phyloP scores from a whole-genome alignment of 2,797 vertebrate genomes.

The Podarcis siculus region DNA sequence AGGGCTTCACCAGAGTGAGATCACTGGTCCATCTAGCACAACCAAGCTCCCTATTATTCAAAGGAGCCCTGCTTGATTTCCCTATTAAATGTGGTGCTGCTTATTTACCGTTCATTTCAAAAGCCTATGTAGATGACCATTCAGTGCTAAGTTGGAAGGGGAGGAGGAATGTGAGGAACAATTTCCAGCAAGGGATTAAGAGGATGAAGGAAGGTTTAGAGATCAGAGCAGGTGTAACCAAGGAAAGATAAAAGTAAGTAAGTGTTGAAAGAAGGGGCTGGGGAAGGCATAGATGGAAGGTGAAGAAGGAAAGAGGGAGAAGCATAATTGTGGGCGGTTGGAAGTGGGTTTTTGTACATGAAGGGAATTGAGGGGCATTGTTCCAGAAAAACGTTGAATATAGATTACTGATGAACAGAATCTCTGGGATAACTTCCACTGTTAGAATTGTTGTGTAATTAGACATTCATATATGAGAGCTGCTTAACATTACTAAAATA shows the following conservation, averaged over 20 bases:
- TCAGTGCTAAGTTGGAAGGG: neutral
- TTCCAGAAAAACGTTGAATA: neutral
- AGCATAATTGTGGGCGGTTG: neutral
- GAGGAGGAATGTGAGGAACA: neutral
- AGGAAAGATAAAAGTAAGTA: neutral
- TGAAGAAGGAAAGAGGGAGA: neutral
- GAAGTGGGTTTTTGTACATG: neutral
- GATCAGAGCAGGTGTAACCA: neutral
- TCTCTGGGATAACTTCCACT: neutral
- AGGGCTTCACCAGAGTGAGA: neutral
- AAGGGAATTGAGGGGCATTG: neutral
- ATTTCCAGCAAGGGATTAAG: neutral
- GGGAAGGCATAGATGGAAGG: neutral
- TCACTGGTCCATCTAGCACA: neutral
- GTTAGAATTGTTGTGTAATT: neutral
- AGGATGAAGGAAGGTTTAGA: neutral
- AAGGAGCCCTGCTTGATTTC: neutral
- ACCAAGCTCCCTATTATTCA: neutral
- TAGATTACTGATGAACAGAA: neutral
- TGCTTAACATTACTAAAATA: neutral
- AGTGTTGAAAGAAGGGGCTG: neutral
- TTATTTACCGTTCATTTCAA: neutral
- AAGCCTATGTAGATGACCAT: neutral
- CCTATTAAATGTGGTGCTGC: neutral
- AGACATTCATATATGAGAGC: neutral